phyloP scores from a whole-genome alignment of 2,797 vertebrate species.

The Bryconaethiops microstoma region DNA sequence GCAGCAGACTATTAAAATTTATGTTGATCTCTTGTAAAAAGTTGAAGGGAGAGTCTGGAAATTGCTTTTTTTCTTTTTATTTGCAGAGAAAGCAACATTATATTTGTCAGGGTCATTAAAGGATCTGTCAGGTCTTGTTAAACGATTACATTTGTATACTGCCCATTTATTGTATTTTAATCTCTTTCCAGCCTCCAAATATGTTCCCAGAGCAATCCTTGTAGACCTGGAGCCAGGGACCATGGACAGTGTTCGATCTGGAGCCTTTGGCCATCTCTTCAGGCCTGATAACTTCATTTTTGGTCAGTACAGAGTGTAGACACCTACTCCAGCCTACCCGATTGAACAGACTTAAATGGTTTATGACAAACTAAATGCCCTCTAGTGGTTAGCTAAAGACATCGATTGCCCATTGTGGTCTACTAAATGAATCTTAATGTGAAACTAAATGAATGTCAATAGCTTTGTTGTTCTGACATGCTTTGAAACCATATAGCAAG shows the following conservation, averaged over 20 bases:
- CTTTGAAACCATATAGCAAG: neutral
- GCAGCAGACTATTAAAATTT: neutral
- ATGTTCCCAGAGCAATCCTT: conserved; percentile 56
- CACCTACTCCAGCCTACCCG: neutral
- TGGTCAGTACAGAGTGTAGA: conserved; percentile 35
- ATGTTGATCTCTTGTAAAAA: neutral
- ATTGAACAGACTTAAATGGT: neutral
- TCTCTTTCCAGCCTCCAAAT: conserved; percentile 49
- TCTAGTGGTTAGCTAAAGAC: neutral
- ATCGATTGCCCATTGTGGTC: neutral
- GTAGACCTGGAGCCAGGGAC: conserved; percentile 56
- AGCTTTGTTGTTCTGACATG: neutral
- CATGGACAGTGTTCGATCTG: conserved; percentile 56
- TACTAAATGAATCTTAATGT: neutral
- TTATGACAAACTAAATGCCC: neutral
- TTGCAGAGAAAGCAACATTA: neutral
- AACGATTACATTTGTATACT: neutral
- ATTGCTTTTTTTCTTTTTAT: neutral
- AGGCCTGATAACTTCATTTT: conserved; percentile 57
- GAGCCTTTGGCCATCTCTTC: conserved; percentile 51
- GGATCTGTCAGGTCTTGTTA: no score
- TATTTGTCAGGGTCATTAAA: neutral
- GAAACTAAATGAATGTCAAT: neutral
- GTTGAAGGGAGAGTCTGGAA: neutral
- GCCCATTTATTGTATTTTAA: conserved; percentile 1